Conservation (phyloP, 2,888 invertebrate species). For the Junonia oenone region DNA sequence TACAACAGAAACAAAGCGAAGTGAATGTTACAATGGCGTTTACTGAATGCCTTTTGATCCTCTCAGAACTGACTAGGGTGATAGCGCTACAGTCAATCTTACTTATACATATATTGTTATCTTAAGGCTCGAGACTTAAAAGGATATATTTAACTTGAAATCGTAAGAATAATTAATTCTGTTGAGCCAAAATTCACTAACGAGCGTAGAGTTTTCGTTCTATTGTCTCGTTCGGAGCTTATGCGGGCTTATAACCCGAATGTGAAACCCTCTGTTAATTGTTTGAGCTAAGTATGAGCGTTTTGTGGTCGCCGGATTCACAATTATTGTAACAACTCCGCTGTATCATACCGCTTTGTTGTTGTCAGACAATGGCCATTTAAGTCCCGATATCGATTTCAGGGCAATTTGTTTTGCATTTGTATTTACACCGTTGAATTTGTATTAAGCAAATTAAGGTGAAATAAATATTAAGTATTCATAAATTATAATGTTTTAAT, state of each 20-base stretch:
- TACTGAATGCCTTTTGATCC: slow-evolving; percentile 62
- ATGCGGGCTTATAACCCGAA: slow-evolving; percentile 65
- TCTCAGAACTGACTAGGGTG: slow-evolving; percentile 57
- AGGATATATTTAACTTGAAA: slow-evolving; percentile 59
- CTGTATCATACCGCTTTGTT: slow-evolving; percentile 58
- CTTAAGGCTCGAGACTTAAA: slow-evolving; percentile 56
- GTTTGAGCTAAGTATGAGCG: slow-evolving; percentile 67
- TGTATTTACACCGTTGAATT: not conserved
- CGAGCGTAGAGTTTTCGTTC: slow-evolving; percentile 60
- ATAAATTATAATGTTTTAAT: no score
- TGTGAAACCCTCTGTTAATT: slow-evolving; percentile 69
- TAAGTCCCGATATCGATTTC: slow-evolving; percentile 29
- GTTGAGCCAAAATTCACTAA: slow-evolving; percentile 68
- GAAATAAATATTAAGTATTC: no score
- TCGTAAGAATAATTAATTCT: slow-evolving; percentile 76
- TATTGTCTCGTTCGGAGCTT: slow-evolving; percentile 65
- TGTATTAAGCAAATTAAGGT: not conserved
- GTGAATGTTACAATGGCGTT: slow-evolving; percentile 62
- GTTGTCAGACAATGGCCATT: slow-evolving; percentile 50
- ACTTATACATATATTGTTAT: slow-evolving; percentile 61
- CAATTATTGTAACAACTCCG: slow-evolving; percentile 66
- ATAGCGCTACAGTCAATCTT: slow-evolving; percentile 54
- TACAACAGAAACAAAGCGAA: slow-evolving; percentile 52
- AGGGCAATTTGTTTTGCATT: slow-evolving; percentile 38
- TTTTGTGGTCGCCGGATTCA: slow-evolving; percentile 60